Conservation (phyloP, 1,140 invertebrate species). For the Solen grandis region DNA sequence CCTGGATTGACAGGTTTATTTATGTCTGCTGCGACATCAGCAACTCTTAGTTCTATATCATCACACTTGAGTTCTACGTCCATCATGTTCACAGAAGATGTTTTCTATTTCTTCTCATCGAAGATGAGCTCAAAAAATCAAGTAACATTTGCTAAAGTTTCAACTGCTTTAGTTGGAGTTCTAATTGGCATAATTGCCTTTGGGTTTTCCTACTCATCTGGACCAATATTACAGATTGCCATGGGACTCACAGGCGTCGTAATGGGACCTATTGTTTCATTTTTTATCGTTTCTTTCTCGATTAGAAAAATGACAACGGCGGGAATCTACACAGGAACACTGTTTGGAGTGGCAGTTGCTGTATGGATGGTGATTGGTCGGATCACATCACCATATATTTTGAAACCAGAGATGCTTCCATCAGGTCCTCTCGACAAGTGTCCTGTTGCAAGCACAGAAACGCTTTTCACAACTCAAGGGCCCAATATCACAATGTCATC, state of each 20-base stretch:
- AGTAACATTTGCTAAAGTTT: conserved; percentile 15
- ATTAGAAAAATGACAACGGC: background rate
- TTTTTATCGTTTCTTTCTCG: conserved; percentile 22
- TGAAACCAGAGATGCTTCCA: conserved; percentile 8
- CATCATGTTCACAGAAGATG: conserved; percentile 10
- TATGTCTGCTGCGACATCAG: conserved; percentile 21
- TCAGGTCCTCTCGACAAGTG: conserved; percentile 33
- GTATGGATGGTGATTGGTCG: conserved; percentile 24
- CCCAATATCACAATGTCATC: too few species aligned
- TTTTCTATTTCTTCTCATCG: conserved; percentile 17
- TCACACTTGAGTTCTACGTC: conserved; percentile 19
- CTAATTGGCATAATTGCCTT: conserved; percentile 23
- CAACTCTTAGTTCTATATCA: conserved; percentile 27
- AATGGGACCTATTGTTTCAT: background rate
- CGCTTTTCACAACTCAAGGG: too few species aligned
- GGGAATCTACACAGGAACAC: too few species aligned
- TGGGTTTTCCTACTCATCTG: conserved; percentile 25
- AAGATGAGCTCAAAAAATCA: background rate
- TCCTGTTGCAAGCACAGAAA: background rate
- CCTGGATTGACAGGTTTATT: conserved; percentile 30
- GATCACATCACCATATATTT: background rate
- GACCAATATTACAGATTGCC: conserved; percentile 28
- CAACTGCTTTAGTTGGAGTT: too few species aligned
- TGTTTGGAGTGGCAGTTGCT: background rate
- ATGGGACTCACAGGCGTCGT: conserved; percentile 10